Base-by-base conservation (phyloP, 1,140 invertebrate genomes). In the Lordiphosa clarofinis region DNA sequence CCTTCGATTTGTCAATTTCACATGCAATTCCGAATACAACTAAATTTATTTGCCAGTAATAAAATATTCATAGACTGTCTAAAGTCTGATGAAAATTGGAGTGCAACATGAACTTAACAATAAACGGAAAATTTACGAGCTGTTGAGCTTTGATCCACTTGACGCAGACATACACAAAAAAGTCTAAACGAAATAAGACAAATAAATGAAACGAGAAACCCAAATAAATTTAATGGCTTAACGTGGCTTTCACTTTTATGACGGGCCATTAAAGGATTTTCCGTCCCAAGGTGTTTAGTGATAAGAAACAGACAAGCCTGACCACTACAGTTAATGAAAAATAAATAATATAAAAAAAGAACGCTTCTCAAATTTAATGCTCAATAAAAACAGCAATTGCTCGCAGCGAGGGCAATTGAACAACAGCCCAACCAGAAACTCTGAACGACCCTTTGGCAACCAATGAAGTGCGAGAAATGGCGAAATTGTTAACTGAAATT, bases 101-200 rank as follows among this genome's bases (percentile, higher is more conserved):
- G 37, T n/a, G 37, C 58, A 53, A 31, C 5, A 38, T 28, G 37
- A 49, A 15, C 37, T 38, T 40, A 33, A 53, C 40, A 28, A 19
- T 61, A 59, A 55, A 74, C 65, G 69, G 59, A 56, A 65, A 70
- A 65, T 75, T 70, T 70, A 70, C 65, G 56, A 75, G 65, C 72
- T 65, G 56, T 75, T 74, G 44, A 47, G 53, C 60, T 64, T 75
- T 60, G 47, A 70, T 60, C 66, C 72, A 75, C 56, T 64, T 40
- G 50, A 70, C 52, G 60, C 57, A 67, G 24, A 46, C 57, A 67
- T 24, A 46, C 55, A 59, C 19, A 44, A 4, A 43, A 31, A 31
- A 56, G 40, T 49, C 31, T 24, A 44, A 50, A 63, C 4, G 35
- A 4, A 53, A 49, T 38, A 54, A 56, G 42, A 42, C 35, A 55